Conservation (phyloP, 2,888 invertebrate species). For the Amblyteles armatorius region DNA sequence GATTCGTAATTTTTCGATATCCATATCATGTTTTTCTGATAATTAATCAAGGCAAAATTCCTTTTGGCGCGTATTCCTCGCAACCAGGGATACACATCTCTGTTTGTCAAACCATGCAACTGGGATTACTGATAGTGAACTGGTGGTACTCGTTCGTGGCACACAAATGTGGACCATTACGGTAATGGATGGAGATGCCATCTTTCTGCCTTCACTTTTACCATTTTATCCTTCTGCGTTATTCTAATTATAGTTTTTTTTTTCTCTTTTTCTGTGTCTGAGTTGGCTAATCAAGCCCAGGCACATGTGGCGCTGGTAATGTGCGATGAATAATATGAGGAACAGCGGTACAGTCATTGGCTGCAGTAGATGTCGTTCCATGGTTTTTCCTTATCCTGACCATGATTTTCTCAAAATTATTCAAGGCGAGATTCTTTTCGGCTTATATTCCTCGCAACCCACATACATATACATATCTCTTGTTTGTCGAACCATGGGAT, state of each 20-base stretch:
- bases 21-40: not conserved
- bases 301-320: not conserved
- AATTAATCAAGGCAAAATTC: not conserved
- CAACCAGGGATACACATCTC: not conserved
- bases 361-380: not conserved
- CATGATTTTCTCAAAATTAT: not conserved
- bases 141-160: too few relatives aligned
- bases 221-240: too few relatives aligned
- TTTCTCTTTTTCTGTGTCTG: too few relatives aligned
- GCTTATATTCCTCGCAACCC: not conserved
- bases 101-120: not conserved
- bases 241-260: too few relatives aligned
- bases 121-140: not conserved
- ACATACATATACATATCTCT: not conserved
- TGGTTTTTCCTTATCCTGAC: not conserved
- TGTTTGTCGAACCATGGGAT: not conserved
- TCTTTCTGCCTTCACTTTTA: too few relatives aligned
- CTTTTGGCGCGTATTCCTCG: not conserved
- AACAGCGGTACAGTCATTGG: too few relatives aligned
- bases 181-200: not conserved
- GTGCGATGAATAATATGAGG: not conserved
- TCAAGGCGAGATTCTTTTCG: not conserved
- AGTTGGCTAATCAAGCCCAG: conserved; percentile 21
- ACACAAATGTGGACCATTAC: not conserved
- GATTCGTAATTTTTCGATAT: not conserved